These are phyloP conservation scores for Megalonaias nervosa DNA, from an alignment of 1,140 invertebrate genomes.

Conservation along the genomic window DNA sequence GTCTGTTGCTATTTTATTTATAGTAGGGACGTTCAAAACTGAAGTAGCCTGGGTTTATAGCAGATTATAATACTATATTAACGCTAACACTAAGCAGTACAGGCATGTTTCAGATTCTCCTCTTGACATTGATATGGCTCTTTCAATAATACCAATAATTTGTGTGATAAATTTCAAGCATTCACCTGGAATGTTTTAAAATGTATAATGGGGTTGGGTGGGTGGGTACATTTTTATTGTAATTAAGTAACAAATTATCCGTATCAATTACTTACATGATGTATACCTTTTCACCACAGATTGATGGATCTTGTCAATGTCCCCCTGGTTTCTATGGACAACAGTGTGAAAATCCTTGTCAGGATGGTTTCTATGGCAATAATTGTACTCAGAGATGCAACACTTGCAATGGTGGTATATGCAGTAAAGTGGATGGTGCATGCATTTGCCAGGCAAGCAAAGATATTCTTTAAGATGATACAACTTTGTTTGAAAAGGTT, in stretches of 20 bases:
- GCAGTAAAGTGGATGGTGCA: slow-evolving; percentile 17
- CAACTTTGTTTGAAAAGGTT: neutral
- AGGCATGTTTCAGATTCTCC: no score
- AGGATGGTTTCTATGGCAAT: slow-evolving; percentile 35
- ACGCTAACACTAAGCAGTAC: no score
- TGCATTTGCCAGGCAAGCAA: slow-evolving; percentile 15
- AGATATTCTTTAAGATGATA: neutral
- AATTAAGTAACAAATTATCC: no score
- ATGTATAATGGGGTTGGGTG: neutral
- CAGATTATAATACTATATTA: no score
- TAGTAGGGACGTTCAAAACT: no score
- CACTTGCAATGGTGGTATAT: neutral
- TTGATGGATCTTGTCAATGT: slow-evolving; percentile 19
- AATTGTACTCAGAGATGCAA: slow-evolving; percentile 29
- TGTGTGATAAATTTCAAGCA: no score
- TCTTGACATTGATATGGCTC: no score
- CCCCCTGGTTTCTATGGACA: slow-evolving; percentile 17
- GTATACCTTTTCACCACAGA: neutral
- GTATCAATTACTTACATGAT: neutral
- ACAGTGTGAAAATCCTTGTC: slow-evolving; percentile 15
- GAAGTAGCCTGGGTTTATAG: no score
- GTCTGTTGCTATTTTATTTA: no score
- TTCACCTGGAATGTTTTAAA: no score
- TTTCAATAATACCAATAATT: no score
- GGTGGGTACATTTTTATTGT: neutral